Percentiles rank a stretch among this genome's conserved stretches.
Conservation (phyloP, 1,140 invertebrate species). For the Caenorhabditis remanei region DNA sequence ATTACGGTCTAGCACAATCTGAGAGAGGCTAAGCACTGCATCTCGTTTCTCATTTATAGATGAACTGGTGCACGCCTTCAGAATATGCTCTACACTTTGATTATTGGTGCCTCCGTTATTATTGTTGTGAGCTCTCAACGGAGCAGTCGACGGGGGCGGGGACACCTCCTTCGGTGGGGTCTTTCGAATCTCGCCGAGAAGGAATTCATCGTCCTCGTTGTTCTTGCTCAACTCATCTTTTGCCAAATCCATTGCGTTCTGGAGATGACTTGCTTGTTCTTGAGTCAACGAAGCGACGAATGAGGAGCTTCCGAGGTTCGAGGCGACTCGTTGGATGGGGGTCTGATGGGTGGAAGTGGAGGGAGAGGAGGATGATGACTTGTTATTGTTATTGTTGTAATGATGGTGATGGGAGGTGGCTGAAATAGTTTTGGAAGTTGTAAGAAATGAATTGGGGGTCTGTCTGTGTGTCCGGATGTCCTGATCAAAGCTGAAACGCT, state of each 20-base stretch:
- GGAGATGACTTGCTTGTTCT: not conserved
- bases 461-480: too few relatives aligned
- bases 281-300: conserved; percentile 23
- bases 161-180: not conserved
- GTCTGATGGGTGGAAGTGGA: conserved; percentile 30
- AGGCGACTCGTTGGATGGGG: conserved; percentile 15
- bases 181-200: conserved; percentile 1
- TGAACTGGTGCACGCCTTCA: conserved; percentile 16
- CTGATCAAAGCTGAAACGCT: too few relatives aligned
- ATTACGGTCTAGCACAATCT: not conserved
- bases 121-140: not conserved
- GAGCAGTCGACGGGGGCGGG: not conserved
- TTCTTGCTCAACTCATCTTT: conserved; percentile 5
- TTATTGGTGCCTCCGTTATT: not conserved
- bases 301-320: conserved; percentile 19
- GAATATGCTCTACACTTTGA: conserved; percentile 24
- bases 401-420: not conserved
- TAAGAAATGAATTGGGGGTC: not conserved
- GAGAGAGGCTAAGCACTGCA: not conserved
- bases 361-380: conserved; percentile 7
- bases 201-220: conserved; percentile 35
- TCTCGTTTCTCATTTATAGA: conserved; percentile 15
- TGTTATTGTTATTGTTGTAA: not conserved
- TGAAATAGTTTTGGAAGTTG: not conserved
- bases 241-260: conserved; percentile 12